Percentiles rank a stretch among this genome's conserved stretches.
phyloP scores from a whole-genome alignment of 2,113 vertebrate genomes.

The Dryoscopus gambensis region DNA sequence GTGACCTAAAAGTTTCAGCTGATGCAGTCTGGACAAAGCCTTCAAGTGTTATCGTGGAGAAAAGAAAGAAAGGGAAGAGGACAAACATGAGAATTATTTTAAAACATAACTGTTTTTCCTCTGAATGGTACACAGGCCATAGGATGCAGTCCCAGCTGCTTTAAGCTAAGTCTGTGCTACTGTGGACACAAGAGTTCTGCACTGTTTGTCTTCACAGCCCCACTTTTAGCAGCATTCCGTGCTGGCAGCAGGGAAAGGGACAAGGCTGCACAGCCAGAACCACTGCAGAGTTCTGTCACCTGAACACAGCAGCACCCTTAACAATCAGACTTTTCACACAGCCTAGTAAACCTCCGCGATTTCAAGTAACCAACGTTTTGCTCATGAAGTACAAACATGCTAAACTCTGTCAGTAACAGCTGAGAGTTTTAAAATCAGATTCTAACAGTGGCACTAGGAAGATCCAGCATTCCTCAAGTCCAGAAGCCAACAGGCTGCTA shows the following conservation, averaged over 20 bases:
- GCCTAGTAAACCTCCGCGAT: not conserved
- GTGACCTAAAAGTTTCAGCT: constrained; percentile 85
- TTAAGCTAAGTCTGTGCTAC: not conserved
- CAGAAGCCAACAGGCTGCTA: not conserved
- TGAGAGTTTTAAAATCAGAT: not conserved
- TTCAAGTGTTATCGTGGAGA: constrained; percentile 43
- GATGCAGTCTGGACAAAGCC: constrained; percentile 90
- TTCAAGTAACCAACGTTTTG: not conserved
- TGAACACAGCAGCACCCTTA: not conserved
- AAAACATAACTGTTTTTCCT: not conserved
- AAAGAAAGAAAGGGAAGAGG: not conserved
- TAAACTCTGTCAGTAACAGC: not conserved
- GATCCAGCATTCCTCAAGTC: not conserved
- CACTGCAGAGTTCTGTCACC: not conserved
- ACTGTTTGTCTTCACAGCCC: not conserved
- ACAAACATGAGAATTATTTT: not conserved
- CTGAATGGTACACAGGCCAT: not conserved
- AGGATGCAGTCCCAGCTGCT: not conserved
- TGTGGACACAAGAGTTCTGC: not conserved
- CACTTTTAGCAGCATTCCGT: not conserved
- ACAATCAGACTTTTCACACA: not conserved
- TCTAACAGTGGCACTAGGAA: not conserved
- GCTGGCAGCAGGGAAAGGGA: not conserved
- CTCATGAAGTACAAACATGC: not conserved
- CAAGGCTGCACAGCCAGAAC: not conserved